These are phyloP conservation scores for Decapterus maruadsi DNA, from an alignment of 2,797 vertebrate species.

Conservation along the genomic window DNA sequence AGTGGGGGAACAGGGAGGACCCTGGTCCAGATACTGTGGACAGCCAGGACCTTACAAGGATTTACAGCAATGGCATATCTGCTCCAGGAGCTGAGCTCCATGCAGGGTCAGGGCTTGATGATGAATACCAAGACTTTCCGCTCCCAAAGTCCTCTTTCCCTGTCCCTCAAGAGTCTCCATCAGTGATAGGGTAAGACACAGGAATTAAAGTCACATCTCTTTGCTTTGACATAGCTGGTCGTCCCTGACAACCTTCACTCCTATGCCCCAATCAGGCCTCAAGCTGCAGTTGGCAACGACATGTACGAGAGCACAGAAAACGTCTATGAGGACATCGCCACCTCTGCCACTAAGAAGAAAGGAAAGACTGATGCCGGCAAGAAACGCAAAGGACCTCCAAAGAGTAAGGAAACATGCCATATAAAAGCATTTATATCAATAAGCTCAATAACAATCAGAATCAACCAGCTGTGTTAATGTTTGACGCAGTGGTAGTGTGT, in stretches of 20 bases:
- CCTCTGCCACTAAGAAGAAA: slow-evolving; percentile 67
- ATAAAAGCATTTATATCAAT: not conserved
- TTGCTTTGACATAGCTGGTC: not conserved
- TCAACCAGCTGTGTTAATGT: not conserved
- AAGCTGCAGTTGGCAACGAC: not conserved
- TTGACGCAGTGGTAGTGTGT: not conserved
- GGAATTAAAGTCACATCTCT: not conserved
- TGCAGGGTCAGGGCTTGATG: slow-evolving; percentile 2
- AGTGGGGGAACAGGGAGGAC: slow-evolving; percentile 37
- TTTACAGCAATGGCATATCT: slow-evolving; percentile 38
- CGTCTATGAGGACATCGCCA: slow-evolving; percentile 51
- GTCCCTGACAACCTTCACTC: not conserved
- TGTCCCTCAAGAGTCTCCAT: slow-evolving; percentile 14
- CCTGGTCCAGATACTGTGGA: slow-evolving; percentile 19
- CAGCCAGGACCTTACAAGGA: not conserved
- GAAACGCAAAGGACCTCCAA: slow-evolving; percentile 80
- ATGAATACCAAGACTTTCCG: slow-evolving; percentile 20
- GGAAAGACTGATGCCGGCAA: slow-evolving; percentile 65
- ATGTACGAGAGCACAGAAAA: slow-evolving; percentile 40
- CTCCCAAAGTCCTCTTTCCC: slow-evolving; percentile 22
- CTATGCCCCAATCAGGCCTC: slow-evolving; percentile 36
- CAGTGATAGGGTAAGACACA: slow-evolving; percentile 69
- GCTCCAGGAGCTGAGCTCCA: slow-evolving; percentile 6
- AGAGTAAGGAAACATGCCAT: slow-evolving; percentile 74
- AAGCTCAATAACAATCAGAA: not conserved